phyloP scores from a whole-genome alignment of 2,888 invertebrate genomes.

The Pinctada fucata region DNA sequence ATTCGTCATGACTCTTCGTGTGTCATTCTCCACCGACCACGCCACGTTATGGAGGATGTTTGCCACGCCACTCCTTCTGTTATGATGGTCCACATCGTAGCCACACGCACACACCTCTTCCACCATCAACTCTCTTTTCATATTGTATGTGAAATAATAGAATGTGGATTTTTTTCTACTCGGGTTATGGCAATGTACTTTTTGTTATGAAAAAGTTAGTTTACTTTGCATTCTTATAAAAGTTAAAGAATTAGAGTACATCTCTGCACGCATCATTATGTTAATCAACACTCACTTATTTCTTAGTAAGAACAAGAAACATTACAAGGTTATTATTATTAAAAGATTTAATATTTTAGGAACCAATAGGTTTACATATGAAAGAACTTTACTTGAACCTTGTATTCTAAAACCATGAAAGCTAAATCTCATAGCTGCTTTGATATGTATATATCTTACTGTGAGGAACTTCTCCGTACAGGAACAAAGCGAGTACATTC shows the following conservation, averaged over 20 bases:
- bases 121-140: slow-evolving; percentile 1
- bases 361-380: no score
- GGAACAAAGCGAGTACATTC: slow-evolving; percentile 53
- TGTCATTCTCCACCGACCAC: slow-evolving; percentile 62
- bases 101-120: slow-evolving; percentile 55
- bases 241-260: background rate
- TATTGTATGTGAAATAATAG: background rate
- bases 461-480: background rate
- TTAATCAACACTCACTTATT: no score
- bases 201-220: no score
- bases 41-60: slow-evolving; percentile 13
- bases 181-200: no score
- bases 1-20: slow-evolving; percentile 60
- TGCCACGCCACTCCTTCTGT: background rate
- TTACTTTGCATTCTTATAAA: background rate
- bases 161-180: no score
- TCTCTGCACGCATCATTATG: no score
- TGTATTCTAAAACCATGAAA: no score
- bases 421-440: no score
- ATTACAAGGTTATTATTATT: background rate
- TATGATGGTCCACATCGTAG: slow-evolving; percentile 45
- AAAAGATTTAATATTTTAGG: background rate
- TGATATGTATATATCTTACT: background rate
- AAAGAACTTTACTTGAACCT: no score
- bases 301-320: background rate